phyloP scores from a whole-genome alignment of 1,140 invertebrate genomes.

The Aricia agestis region DNA sequence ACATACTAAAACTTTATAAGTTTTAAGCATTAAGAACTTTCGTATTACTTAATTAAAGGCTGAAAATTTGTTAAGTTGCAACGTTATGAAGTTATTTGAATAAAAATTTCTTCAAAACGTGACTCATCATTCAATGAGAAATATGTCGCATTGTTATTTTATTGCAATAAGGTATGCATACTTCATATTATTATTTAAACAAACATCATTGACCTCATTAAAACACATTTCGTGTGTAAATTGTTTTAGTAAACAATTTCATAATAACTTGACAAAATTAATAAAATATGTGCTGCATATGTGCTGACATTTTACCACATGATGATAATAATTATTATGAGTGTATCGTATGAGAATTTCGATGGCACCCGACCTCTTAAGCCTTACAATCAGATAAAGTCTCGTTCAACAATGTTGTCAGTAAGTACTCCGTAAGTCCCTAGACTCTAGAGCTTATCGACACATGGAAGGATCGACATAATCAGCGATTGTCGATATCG shows the following conservation, averaged over 20 bases:
- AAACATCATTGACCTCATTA: not conserved
- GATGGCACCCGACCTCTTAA: too few species aligned
- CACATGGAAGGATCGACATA: not conserved
- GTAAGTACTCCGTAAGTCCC: not conserved
- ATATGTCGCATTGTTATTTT: not conserved
- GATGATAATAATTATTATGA: too few species aligned
- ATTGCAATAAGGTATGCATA: not conserved
- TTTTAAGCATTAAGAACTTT: too few species aligned
- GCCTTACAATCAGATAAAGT: not conserved
- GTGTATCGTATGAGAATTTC: not conserved
- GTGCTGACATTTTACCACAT: not conserved
- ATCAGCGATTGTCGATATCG: not conserved
- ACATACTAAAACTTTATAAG: too few species aligned
- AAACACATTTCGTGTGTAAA: not conserved
- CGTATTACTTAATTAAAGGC: too few species aligned
- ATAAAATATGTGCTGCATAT: too few species aligned
- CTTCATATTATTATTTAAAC: not conserved
- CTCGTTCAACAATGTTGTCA: not conserved
- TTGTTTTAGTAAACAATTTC: not conserved
- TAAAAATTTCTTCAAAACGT: not conserved
- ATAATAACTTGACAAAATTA: not conserved
- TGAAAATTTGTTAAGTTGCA: too few species aligned
- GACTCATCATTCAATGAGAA: not conserved
- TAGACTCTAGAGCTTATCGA: not conserved
- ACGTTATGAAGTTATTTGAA: not conserved